Conservation (phyloP, 2,113 vertebrate genomes). For the Struthidea cinerea region DNA sequence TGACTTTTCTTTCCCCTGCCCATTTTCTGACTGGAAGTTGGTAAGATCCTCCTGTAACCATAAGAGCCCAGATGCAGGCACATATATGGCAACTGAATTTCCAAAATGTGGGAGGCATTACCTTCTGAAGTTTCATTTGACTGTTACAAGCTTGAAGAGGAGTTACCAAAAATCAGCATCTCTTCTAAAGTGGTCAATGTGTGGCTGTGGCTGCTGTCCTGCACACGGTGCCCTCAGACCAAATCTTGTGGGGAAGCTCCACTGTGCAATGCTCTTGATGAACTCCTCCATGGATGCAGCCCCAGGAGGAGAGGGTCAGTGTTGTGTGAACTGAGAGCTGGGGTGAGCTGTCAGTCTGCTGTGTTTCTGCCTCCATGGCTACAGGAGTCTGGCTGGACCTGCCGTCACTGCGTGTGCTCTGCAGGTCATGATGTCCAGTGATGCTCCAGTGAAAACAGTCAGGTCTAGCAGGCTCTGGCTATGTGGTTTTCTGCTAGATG, state of each 20-base stretch:
- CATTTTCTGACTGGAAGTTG: background rate
- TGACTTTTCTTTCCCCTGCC: background rate
- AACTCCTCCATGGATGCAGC: background rate
- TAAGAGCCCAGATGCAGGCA: background rate
- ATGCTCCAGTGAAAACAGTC: background rate
- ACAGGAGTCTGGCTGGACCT: background rate
- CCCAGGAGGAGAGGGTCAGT: background rate
- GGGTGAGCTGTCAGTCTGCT: background rate
- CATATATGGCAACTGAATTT: background rate
- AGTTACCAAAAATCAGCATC: background rate
- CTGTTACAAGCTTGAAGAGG: background rate
- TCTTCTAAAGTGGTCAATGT: background rate
- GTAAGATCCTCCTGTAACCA: background rate
- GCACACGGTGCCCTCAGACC: background rate
- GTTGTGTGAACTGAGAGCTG: background rate
- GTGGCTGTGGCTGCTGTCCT: accelerated
- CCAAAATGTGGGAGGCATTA: background rate
- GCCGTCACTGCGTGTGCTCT: accelerated
- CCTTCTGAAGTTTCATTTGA: background rate
- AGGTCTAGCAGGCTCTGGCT: background rate
- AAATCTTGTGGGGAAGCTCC: background rate
- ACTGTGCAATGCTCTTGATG: accelerated
- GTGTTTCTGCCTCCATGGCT: background rate
- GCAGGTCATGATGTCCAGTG: accelerated
- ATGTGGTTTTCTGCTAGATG: background rate